Evolutionary conservation across 1,140 invertebrate species (phyloP).

Genomic region (Pseudobourletiella spinata): DNA sequence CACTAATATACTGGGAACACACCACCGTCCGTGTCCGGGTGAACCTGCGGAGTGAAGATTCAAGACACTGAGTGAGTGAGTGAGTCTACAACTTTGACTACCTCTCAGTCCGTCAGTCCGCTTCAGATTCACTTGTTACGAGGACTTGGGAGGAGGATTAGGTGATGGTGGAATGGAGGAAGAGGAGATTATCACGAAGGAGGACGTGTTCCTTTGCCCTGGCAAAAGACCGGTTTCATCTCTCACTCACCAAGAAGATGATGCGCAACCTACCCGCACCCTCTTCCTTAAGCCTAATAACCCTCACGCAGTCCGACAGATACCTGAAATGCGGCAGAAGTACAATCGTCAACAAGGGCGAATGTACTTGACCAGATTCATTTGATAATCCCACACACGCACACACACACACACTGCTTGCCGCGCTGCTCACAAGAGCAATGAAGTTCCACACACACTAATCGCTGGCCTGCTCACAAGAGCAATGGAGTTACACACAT

Average conservation of each 20-base stretch:
- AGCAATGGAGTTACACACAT: too few relatives aligned
- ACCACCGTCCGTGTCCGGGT: not conserved
- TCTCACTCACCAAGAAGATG: not conserved
- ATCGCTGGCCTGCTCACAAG: too few relatives aligned
- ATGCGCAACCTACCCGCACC: not conserved
- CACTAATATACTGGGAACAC: not conserved
- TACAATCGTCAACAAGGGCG: not conserved
- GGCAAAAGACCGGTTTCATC: constrained; percentile 7
- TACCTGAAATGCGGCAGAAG: not conserved
- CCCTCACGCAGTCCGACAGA: not conserved
- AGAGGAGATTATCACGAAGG: not conserved
- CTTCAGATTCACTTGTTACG: not conserved
- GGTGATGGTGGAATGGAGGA: not conserved
- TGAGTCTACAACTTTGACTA: not conserved
- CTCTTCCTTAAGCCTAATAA: not conserved
- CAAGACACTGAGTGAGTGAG: not conserved
- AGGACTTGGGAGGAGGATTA: not conserved
- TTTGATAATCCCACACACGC: not conserved
- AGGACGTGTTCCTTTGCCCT: not conserved
- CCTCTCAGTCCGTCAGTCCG: not conserved
- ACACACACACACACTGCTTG: too few relatives aligned
- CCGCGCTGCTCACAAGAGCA: too few relatives aligned
- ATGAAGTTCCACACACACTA: too few relatives aligned
- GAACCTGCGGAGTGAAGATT: not conserved
- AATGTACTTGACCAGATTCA: not conserved